Percentiles rank a stretch among this genome's conserved stretches.
Conservation (phyloP, 2,797 vertebrate genomes). For the Pantherophis alleghaniensis region DNA sequence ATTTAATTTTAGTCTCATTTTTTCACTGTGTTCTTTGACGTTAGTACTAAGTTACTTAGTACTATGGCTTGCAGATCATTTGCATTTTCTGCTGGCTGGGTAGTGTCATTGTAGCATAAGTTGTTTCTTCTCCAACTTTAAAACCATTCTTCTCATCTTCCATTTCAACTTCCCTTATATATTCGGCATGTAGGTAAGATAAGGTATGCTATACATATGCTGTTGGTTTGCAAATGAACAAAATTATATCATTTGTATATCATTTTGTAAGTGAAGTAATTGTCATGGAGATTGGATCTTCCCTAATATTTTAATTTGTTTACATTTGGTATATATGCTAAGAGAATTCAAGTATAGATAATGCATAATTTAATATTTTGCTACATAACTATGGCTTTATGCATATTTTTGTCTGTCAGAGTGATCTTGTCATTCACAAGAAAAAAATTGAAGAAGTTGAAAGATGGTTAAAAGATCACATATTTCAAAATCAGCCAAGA, state of each 20-base stretch:
- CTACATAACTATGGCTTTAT: neutral
- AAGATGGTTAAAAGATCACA: conserved; percentile 82
- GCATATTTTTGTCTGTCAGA: conserved; percentile 65
- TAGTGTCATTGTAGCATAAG: neutral
- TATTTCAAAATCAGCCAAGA: conserved; percentile 65
- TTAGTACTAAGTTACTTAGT: neutral
- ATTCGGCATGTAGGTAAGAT: neutral
- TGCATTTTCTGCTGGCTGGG: neutral
- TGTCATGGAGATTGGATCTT: neutral
- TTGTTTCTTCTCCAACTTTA: neutral
- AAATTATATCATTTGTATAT: neutral
- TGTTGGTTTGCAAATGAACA: neutral
- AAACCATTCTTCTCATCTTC: neutral
- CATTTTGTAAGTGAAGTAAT: neutral
- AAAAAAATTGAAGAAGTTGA: conserved; percentile 96
- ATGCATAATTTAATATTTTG: neutral
- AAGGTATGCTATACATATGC: neutral
- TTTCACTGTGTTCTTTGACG: neutral
- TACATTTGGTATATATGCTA: neutral
- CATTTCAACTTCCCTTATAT: neutral
- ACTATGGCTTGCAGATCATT: neutral
- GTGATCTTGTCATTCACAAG: conserved; percentile 92
- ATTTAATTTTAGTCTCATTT: neutral
- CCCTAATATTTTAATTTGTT: neutral
- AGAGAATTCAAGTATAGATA: neutral